phyloP scores from a whole-genome alignment of 1,140 invertebrate genomes.

The Phortica variegata region DNA sequence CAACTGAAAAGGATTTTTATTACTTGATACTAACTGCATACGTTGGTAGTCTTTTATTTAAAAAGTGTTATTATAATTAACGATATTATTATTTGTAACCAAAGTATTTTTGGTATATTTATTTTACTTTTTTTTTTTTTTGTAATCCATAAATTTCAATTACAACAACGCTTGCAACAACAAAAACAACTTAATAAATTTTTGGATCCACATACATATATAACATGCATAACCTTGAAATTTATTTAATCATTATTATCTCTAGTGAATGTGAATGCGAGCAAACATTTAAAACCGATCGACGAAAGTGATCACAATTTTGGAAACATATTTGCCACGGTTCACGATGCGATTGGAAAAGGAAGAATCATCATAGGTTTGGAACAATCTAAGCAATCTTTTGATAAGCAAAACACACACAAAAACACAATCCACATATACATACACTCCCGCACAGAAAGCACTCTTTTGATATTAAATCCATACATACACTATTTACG shows the following conservation, averaged over 20 bases:
- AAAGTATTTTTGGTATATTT: too few species aligned
- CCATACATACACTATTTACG: background rate
- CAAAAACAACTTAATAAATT: conserved; percentile 10
- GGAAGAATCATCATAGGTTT: conserved; percentile 57
- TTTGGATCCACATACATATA: conserved; percentile 22
- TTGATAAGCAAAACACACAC: conserved; percentile 31
- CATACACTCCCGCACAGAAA: conserved; percentile 10
- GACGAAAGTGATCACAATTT: conserved; percentile 47
- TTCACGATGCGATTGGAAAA: conserved; percentile 35
- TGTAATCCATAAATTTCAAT: too few species aligned
- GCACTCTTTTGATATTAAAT: conserved; percentile 4
- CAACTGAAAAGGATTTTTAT: too few species aligned
- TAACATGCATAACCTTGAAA: conserved; percentile 20
- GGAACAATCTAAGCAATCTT: conserved; percentile 42
- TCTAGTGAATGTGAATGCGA: conserved; percentile 30
- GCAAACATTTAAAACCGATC: conserved; percentile 49
- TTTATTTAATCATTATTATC: conserved; percentile 4
- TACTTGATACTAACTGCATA: too few species aligned
- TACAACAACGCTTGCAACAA: conserved; percentile 8
- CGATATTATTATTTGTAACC: too few species aligned
- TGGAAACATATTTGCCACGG: conserved; percentile 32
- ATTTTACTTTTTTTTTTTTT: too few species aligned
- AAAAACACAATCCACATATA: conserved; percentile 7
- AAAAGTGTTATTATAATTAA: too few species aligned
- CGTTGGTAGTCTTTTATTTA: too few species aligned